A percentile compares a stretch with the other conserved stretches of the same genome.
These are phyloP conservation scores for Sciurus vulgaris DNA, from an alignment of 2,797 vertebrate genomes.

Conservation along the genomic window DNA sequence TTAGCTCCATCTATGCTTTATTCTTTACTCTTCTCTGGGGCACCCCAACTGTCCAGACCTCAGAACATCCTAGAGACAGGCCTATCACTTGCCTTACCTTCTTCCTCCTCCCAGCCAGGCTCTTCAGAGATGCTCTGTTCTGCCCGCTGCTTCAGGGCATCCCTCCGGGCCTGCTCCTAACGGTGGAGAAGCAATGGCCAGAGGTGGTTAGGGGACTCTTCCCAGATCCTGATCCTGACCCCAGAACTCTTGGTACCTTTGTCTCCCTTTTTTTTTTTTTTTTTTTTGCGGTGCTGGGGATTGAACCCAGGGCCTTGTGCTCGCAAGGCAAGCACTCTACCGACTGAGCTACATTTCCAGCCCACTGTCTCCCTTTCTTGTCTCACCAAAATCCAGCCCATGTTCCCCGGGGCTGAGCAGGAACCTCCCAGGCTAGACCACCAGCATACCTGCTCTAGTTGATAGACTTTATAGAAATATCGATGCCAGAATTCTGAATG, in stretches of 20 bases:
- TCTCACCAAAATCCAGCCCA: slow-evolving; percentile 39
- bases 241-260: not conserved
- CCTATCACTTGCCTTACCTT: slow-evolving; percentile 79
- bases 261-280: slow-evolving; percentile 8
- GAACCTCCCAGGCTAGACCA: not conserved
- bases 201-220: rapidly evolving
- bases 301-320: too few relatives aligned
- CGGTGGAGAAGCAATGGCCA: slow-evolving; percentile 19
- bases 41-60: not conserved
- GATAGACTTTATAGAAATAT: slow-evolving; percentile 98
- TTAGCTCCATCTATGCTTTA: not conserved
- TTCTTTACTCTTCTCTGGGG: not conserved
- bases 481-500: slow-evolving; percentile 98
- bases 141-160: slow-evolving; percentile 96
- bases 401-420: not conserved
- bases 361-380: slow-evolving; percentile 25
- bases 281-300: too few relatives aligned
- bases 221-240: not conserved
- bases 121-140: slow-evolving; percentile 94
- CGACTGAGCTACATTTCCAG: too few relatives aligned
- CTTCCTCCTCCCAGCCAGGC: slow-evolving; percentile 96
- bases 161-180: slow-evolving; percentile 96
- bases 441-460: slow-evolving; percentile 94
- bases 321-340: too few relatives aligned
- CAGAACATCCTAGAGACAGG: not conserved